Conservation (phyloP, 1,140 invertebrate species). For the Drosophila biarmipes region DNA sequence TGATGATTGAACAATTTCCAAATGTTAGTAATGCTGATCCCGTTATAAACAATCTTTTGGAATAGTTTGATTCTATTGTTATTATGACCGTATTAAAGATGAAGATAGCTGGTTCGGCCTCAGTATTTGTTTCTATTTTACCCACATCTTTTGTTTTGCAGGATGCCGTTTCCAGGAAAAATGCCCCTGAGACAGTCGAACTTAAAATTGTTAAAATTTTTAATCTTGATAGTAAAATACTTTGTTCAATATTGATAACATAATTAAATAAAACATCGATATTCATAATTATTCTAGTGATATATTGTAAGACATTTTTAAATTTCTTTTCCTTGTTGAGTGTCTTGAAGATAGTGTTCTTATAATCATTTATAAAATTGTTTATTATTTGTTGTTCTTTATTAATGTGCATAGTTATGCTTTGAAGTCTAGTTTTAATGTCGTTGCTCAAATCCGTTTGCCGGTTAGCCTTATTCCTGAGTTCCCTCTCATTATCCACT, state of each 20-base stretch:
- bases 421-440: background rate
- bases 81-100: conserved; percentile 1
- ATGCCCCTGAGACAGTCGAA: background rate
- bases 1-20: background rate
- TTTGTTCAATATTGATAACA: conserved; percentile 6
- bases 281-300: background rate
- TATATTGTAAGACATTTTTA: too few species aligned
- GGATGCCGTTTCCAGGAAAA: conserved; percentile 1
- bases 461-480: background rate
- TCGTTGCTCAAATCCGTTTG: background rate
- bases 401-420: background rate
- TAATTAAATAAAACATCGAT: conserved; percentile 2
- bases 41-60: background rate
- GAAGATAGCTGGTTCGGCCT: background rate
- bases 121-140: background rate
- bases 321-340: background rate
- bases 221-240: background rate
- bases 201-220: conserved; percentile 1
- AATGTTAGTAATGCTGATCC: background rate
- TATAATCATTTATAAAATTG: conserved; percentile 2
- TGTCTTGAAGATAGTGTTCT: background rate
- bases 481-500: background rate
- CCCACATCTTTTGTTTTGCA: conserved; percentile 1
- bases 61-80: conserved; percentile 1
- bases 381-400: background rate